Conservation (phyloP, 2,113 vertebrate genomes). For the Melospiza georgiana region DNA sequence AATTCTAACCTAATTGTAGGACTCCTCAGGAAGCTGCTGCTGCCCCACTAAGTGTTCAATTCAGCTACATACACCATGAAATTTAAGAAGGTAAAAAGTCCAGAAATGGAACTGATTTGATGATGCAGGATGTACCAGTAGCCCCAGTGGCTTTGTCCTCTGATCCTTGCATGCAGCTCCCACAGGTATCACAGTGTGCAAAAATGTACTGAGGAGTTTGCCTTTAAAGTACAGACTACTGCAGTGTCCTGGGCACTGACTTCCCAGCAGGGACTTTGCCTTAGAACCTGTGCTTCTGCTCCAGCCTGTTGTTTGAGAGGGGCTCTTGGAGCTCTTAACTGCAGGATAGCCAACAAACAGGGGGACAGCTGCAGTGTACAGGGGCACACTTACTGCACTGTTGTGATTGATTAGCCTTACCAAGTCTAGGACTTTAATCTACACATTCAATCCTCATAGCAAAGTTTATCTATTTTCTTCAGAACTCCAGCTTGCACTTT, state of each 20-base stretch:
- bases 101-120: neutral
- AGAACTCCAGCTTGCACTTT: neutral
- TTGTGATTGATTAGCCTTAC: neutral
- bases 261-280: neutral
- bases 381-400: neutral
- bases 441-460: neutral
- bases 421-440: neutral
- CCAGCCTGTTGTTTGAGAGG: neutral
- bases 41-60: neutral
- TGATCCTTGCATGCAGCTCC: neutral
- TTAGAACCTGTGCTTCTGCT: neutral
- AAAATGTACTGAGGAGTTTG: neutral
- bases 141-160: neutral
- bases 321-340: neutral
- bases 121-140: neutral
- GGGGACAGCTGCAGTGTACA: neutral
- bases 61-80: neutral
- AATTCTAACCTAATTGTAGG: neutral
- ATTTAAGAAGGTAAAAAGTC: neutral
- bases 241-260: neutral
- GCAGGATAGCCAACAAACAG: neutral
- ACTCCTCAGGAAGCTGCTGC: neutral
- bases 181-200: neutral
- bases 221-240: neutral
- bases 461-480: neutral